These are phyloP conservation scores for Periophthalmodon schlosseri DNA, from an alignment of 2,113 vertebrate genomes.

Conservation along the genomic window DNA sequence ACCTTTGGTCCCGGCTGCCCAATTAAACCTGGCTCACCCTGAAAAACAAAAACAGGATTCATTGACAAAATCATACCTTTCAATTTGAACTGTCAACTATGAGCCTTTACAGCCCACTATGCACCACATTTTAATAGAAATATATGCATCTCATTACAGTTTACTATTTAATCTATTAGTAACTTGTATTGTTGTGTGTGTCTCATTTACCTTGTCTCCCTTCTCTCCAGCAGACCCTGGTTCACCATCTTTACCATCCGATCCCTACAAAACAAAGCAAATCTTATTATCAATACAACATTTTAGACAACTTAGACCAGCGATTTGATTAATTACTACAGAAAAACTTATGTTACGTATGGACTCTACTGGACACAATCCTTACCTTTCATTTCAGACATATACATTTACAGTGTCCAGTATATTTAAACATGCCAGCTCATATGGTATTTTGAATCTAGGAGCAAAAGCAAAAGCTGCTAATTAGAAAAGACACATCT, in stretches of 20 bases:
- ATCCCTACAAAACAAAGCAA: conserved; percentile 74
- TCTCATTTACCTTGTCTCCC: conserved; percentile 82
- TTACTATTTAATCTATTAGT: neutral
- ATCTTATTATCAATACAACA: neutral
- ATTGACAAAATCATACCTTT: neutral
- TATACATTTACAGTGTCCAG: too few species aligned
- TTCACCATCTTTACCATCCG: conserved; percentile 80
- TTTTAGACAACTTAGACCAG: neutral
- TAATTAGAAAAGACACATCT: conserved; percentile 71
- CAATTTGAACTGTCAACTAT: too few species aligned
- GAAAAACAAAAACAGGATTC: conserved; percentile 42
- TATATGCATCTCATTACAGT: neutral
- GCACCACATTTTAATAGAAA: neutral
- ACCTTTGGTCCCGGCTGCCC: conserved; percentile 88
- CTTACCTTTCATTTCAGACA: too few species aligned
- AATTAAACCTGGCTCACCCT: conserved; percentile 84
- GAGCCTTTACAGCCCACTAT: too few species aligned
- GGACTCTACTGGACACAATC: too few species aligned
- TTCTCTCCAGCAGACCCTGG: conserved; percentile 78
- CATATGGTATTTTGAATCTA: too few species aligned
- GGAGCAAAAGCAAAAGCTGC: conserved; percentile 51
- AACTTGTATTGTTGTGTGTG: neutral
- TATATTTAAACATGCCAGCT: too few species aligned
- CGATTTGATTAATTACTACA: neutral
- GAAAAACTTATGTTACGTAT: neutral